Base-by-base conservation (phyloP, 2,888 invertebrate genomes). In the Lymantria monacha region DNA sequence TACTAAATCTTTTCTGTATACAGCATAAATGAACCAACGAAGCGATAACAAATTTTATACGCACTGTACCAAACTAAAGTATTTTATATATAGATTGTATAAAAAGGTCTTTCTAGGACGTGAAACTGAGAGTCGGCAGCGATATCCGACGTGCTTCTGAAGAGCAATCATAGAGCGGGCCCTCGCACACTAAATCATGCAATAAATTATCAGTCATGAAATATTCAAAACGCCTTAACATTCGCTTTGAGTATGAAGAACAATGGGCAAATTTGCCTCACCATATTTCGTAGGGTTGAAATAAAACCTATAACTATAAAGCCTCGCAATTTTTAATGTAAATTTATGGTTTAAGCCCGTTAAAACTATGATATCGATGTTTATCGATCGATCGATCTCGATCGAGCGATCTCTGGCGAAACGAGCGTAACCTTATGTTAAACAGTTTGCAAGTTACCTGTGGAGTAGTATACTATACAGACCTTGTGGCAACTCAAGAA, bases 171-270 rank as follows among this genome's bases (percentile, higher is more conserved):
- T 74, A 72, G 53, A 68, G 70, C 62, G 72, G 69, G 74, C 74
- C 71, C 74, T 75, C 67, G 66, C 70, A 68, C 74, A 83, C 78
- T 87, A 87, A 87, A 87, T 87, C 85, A 85, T 79, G 82, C 81
- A 81, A 86, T 87, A 87, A 87, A 87, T 87, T 87, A 88, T 84
- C 75, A 70, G 63, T 76, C 77, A 85, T 87, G 81, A 88, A 85
- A 89, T 88, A 89, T 83, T 83, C 84, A 86, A 80, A 85, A 79
- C 77, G 80, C 74, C 76, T 77, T 69, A 70, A 70, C 82, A 79
- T 83, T 83, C 73, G 77, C 33, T 68, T 67, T 58, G 71, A 76
- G 79, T 73, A 81, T 75, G 77, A 79, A 74, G 72, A 81, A 81
- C 75, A 76, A 74, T 75, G 79, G 79, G 71, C 80, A 82, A 79